Evolutionary conservation across 2,888 invertebrate genomes (phyloP).

Genomic region (Cerastoderma edule): DNA sequence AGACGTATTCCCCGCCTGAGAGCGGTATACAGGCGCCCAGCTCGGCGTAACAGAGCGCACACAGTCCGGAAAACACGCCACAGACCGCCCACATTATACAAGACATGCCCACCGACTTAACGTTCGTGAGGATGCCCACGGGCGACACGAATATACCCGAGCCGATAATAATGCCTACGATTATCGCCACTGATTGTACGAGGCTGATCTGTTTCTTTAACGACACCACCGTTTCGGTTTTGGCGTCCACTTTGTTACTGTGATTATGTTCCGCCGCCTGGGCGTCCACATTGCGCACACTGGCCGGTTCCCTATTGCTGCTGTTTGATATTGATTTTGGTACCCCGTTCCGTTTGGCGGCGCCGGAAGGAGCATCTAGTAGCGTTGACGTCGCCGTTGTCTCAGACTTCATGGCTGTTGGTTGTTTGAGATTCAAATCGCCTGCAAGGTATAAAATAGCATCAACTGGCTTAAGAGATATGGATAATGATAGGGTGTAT

Average conservation of each 20-base stretch:
- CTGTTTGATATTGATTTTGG: not conserved
- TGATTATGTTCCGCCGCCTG: not conserved
- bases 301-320: not conserved
- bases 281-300: not conserved
- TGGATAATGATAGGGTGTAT: too few relatives aligned
- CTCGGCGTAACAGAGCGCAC: slow-evolving; percentile 95
- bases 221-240: slow-evolving; percentile 58
- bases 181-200: slow-evolving; percentile 76
- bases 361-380: not conserved
- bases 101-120: slow-evolving; percentile 90
- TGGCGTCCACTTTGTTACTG: too few relatives aligned
- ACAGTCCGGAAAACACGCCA: slow-evolving; percentile 90
- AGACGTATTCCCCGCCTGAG: slow-evolving; percentile 85
- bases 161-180: slow-evolving; percentile 93
- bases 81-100: slow-evolving; percentile 95
- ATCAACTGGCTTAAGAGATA: too few relatives aligned
- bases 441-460: too few relatives aligned
- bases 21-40: slow-evolving; percentile 94
- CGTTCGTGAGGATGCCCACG: slow-evolving; percentile 92
- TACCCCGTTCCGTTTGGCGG: not conserved
- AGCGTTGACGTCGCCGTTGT: too few relatives aligned
- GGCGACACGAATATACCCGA: slow-evolving; percentile 98
- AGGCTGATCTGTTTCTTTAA: slow-evolving; percentile 76
- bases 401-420: too few relatives aligned
- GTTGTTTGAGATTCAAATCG: too few relatives aligned